Conservation (phyloP, 2,113 vertebrate genomes). For the Hydropotes inermis region DNA sequence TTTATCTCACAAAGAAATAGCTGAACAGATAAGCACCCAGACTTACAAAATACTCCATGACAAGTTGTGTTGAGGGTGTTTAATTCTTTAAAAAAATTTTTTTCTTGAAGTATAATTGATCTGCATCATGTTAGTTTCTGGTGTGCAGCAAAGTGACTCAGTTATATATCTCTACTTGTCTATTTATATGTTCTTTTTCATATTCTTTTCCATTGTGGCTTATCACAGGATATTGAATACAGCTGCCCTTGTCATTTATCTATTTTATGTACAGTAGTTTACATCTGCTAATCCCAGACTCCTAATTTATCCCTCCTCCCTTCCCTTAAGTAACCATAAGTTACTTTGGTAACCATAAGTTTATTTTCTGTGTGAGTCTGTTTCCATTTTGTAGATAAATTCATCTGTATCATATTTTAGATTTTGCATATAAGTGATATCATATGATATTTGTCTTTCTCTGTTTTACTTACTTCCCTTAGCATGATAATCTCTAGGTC, state of each 20-base stretch:
- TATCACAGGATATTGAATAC: not conserved
- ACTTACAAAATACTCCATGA: not conserved
- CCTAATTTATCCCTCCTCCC: not conserved
- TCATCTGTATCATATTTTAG: not conserved
- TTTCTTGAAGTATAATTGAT: not conserved
- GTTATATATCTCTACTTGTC: not conserved
- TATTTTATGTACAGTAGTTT: not conserved
- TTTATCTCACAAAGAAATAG: not conserved
- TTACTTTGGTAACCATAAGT: not conserved
- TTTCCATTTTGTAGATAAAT: not conserved
- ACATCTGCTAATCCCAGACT: not conserved
- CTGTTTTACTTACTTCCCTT: not conserved
- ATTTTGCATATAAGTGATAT: not conserved
- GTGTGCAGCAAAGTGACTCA: not conserved
- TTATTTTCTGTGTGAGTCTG: not conserved
- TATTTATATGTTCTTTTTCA: not conserved
- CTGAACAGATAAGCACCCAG: not conserved
- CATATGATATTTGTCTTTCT: not conserved
- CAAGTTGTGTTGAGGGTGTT: not conserved
- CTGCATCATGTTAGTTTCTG: too few relatives aligned
- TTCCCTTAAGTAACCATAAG: not conserved
- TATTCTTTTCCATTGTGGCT: not conserved
- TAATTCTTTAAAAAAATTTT: not conserved
- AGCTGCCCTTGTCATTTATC: not conserved
- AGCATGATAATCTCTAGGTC: not conserved